Base-by-base conservation (phyloP, 2,113 vertebrate species). In the Sapayoa aenigma region DNA sequence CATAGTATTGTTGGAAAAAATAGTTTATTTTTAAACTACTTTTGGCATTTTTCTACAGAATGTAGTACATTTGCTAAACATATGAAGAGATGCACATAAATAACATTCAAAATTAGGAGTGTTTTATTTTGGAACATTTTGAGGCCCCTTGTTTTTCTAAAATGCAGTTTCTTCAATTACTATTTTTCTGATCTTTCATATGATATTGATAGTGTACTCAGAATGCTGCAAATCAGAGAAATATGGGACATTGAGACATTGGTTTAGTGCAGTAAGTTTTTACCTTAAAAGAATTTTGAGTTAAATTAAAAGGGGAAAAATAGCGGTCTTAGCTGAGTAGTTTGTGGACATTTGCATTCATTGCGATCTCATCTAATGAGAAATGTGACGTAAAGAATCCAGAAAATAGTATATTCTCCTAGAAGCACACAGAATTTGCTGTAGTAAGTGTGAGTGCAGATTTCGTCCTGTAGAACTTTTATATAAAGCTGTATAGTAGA, bases 61-160 rank as follows among this genome's bases (percentile, higher is more conserved):
- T 94, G 87, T 39, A 87, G 55, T 92, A 92, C 94, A 96, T 94
- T 96, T 91, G 89, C 77, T 94, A 66, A 96, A 90, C 93, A 96
- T 85, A 94, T 96, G 89, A 96, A 89, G 81, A 89, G 24, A 52
- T 90, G 94, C 37, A 44, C 52, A 89, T 85, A 92, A 97, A 94
- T 90, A 93, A 84, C 71, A 80, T 87, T 86, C 80, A 49, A 94
- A 96, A 96, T 91, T 83, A 79, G 31, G 79, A 95, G 11, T 65
- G 31, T 39, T 94, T 96, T 95, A 66, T 89, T 95, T 90, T 95
- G 91, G 92, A 95, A 93, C 22, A 25, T 87, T 95, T 53, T 93
- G 92, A 94, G 77, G 46, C 87, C 56, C 49, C 31, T 86, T 91
- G 67, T 78, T 68, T 85, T 94, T 86, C 74, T 14, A 31, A 91